Conservation (phyloP, 1,140 invertebrate genomes). For the Callitettix versicolor region DNA sequence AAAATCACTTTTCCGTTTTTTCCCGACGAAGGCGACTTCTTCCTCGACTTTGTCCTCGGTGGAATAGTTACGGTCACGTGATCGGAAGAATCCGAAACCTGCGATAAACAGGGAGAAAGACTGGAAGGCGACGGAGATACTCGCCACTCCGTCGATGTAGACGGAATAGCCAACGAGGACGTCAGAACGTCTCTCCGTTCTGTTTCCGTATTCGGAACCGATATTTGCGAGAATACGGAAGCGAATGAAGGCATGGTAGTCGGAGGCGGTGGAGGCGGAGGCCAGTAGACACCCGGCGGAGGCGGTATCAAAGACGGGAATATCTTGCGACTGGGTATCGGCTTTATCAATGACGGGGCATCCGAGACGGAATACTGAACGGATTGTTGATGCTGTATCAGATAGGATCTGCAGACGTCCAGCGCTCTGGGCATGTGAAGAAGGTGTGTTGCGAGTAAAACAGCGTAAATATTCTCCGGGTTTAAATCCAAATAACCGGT, state of each 20-base stretch:
- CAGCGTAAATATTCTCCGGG: constrained; percentile 58
- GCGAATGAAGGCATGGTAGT: constrained; percentile 25
- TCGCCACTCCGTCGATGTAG: constrained; percentile 17
- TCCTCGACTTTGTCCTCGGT: background rate
- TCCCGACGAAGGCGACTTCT: constrained; percentile 1
- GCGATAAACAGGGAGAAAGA: constrained; percentile 15
- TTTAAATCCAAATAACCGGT: constrained; percentile 60
- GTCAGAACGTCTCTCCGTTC: constrained; percentile 7
- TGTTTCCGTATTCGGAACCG: background rate
- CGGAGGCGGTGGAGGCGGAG: constrained; percentile 27
- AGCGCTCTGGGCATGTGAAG: constrained; percentile 63
- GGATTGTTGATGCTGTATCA: constrained; percentile 29
- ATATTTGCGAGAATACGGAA: constrained; percentile 10
- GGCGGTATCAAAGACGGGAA: constrained; percentile 29
- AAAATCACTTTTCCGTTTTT: constrained; percentile 43
- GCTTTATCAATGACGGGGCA: constrained; percentile 33
- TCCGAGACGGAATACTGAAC: background rate
- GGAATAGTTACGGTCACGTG: constrained; percentile 17
- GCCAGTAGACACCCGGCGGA: constrained; percentile 24
- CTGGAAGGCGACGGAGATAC: constrained; percentile 15
- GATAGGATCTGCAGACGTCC: constrained; percentile 48
- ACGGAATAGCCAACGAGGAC: constrained; percentile 14
- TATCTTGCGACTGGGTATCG: constrained; percentile 36
- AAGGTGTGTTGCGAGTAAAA: constrained; percentile 58
- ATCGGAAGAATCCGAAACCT: constrained; percentile 13